phyloP scores from a whole-genome alignment of 2,797 vertebrate species.

The Botia almorhae region DNA sequence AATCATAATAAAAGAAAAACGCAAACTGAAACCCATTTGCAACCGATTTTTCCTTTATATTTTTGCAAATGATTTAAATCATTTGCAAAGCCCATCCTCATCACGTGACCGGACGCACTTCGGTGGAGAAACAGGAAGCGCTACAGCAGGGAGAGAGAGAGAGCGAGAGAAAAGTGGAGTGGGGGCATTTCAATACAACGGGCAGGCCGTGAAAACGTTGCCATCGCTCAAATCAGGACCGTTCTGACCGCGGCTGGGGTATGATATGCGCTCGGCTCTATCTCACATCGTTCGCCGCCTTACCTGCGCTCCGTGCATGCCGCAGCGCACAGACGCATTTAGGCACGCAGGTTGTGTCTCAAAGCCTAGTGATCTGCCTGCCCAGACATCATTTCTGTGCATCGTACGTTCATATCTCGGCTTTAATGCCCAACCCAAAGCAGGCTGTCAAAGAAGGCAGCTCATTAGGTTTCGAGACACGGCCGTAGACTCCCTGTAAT shows the following conservation, averaged over 20 bases:
- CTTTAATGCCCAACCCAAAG: background rate
- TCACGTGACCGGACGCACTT: conserved; percentile 54
- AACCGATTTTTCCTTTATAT: no score
- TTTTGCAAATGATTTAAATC: background rate
- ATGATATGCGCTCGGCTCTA: conserved; percentile 30
- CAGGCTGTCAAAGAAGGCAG: background rate
- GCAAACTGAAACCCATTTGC: background rate
- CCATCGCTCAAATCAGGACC: conserved; percentile 39
- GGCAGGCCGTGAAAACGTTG: conserved; percentile 54
- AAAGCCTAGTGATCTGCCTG: conserved; percentile 15
- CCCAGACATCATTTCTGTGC: background rate
- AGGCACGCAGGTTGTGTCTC: background rate
- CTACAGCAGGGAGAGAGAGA: conserved; percentile 8
- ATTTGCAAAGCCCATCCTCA: background rate
- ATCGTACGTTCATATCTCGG: background rate
- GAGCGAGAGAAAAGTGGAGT: conserved; percentile 31
- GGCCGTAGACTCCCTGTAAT: background rate
- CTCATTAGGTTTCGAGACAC: conserved; percentile 5
- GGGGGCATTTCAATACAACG: conserved; percentile 38
- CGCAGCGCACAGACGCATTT: background rate
- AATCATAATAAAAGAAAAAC: background rate
- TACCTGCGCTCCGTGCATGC: conserved; percentile 1
- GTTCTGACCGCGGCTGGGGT: conserved; percentile 55
- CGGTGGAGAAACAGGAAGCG: conserved; percentile 48
- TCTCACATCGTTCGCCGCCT: conserved; percentile 1